A percentile compares a stretch with the other conserved stretches of the same genome.
Evolutionary conservation across 2,797 vertebrate genomes (phyloP).

Genomic region (Botia kubotai): DNA sequence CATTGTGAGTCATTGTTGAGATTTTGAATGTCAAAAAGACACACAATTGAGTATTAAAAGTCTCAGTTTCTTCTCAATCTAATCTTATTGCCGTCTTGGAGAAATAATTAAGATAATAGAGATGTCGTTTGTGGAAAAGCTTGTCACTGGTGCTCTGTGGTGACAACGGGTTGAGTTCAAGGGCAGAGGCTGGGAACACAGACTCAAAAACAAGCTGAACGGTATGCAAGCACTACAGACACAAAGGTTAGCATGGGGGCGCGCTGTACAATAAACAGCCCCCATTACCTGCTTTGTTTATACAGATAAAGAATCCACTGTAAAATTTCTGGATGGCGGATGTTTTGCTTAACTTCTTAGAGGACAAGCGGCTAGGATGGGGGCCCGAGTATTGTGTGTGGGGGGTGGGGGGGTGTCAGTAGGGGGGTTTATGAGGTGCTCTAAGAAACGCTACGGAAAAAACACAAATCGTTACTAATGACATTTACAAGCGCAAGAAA

Average conservation of each 20-base stretch:
- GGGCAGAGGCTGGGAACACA: slow-evolving; percentile 77
- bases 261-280: slow-evolving; percentile 80
- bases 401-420: slow-evolving; percentile 63
- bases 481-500: slow-evolving; percentile 53
- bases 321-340: slow-evolving; percentile 57
- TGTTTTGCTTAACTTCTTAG: slow-evolving; percentile 56
- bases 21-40: too few species aligned
- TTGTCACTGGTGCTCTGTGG: background rate
- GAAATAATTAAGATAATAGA: too few species aligned
- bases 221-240: slow-evolving; percentile 81
- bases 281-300: slow-evolving; percentile 81
- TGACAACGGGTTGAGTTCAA: slow-evolving; percentile 75
- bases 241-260: slow-evolving; percentile 80
- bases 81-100: too few species aligned
- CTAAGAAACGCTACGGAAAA: slow-evolving; percentile 29
- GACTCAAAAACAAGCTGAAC: slow-evolving; percentile 79
- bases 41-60: too few species aligned
- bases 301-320: slow-evolving; percentile 76
- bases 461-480: slow-evolving; percentile 46
- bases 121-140: too few species aligned
- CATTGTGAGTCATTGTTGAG: too few species aligned
- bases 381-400: slow-evolving; percentile 4
- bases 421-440: slow-evolving; percentile 42
- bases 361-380: slow-evolving; percentile 42
- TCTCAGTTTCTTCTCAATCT: too few species aligned